phyloP scores from a whole-genome alignment of 53 echinoderm and acorn worm genomes.

The Glandiceps talaboti region DNA sequence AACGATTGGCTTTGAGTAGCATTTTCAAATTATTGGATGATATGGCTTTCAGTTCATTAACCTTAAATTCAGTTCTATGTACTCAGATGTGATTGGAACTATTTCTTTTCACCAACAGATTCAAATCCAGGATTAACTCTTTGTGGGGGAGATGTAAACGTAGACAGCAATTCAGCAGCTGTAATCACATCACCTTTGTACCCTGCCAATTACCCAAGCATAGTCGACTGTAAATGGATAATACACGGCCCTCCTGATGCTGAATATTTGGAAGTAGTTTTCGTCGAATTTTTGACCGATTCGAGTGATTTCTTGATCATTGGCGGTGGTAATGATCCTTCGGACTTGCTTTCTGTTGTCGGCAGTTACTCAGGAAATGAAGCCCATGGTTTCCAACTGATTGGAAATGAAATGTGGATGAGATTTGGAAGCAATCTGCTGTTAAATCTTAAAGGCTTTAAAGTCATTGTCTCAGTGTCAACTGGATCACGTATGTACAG shows the following conservation, averaged over 20 bases:
- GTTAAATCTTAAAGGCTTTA: too few species aligned
- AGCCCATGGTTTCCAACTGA: neutral
- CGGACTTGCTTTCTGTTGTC: neutral
- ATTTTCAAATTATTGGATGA: too few species aligned
- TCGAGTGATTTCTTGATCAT: neutral
- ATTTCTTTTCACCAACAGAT: too few species aligned
- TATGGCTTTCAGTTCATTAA: too few species aligned
- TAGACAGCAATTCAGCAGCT: neutral
- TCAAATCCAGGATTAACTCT: too few species aligned
- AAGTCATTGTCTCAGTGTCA: too few species aligned
- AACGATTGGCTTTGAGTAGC: too few species aligned
- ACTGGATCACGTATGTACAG: too few species aligned
- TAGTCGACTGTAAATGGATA: neutral
- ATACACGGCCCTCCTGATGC: neutral
- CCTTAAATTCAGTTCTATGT: too few species aligned
- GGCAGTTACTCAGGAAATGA: neutral
- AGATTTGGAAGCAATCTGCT: neutral
- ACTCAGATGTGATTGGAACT: too few species aligned
- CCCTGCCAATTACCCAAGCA: neutral
- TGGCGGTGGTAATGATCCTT: neutral
- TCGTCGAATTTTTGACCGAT: neutral
- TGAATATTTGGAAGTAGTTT: neutral
- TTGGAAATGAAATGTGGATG: neutral
- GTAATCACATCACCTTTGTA: neutral
- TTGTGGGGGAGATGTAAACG: neutral